Conservation (phyloP, 1,140 invertebrate species). For the Drosophila pseudoananassae region DNA sequence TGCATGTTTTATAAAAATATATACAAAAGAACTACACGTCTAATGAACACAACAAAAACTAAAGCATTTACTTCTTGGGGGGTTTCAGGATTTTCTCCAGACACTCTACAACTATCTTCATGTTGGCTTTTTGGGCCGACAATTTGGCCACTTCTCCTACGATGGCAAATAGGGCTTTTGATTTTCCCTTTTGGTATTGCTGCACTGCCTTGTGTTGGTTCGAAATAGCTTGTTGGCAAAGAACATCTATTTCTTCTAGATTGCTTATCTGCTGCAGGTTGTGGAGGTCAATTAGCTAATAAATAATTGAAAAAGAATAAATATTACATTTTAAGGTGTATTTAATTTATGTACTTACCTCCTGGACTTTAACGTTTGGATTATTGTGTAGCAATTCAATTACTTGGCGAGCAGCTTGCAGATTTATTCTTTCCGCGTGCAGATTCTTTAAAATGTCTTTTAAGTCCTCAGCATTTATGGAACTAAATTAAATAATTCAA, state of each 20-base stretch:
- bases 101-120: slow-evolving; percentile 86
- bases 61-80: slow-evolving; percentile 19
- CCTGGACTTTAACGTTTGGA: slow-evolving; percentile 84
- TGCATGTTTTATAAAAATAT: slow-evolving; percentile 58
- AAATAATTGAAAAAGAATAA: background rate
- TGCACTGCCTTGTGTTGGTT: slow-evolving; percentile 89
- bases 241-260: slow-evolving; percentile 85
- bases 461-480: slow-evolving; percentile 84
- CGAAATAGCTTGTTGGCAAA: slow-evolving; percentile 87
- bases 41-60: slow-evolving; percentile 40
- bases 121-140: slow-evolving; percentile 88
- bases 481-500: slow-evolving; percentile 25
- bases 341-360: slow-evolving; percentile 47
- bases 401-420: slow-evolving; percentile 84
- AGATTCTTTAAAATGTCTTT: slow-evolving; percentile 87
- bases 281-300: slow-evolving; percentile 87
- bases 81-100: slow-evolving; percentile 85
- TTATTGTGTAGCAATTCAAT: slow-evolving; percentile 83
- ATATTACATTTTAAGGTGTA: background rate
- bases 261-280: slow-evolving; percentile 88
- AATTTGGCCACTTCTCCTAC: slow-evolving; percentile 86
- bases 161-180: slow-evolving; percentile 88
- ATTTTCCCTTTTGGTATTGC: slow-evolving; percentile 89
- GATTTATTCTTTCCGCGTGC: slow-evolving; percentile 87
- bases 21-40: slow-evolving; percentile 53